Evolutionary conservation across 1,140 invertebrate species (phyloP).

Genomic region (Gonatopus flavifemur): DNA sequence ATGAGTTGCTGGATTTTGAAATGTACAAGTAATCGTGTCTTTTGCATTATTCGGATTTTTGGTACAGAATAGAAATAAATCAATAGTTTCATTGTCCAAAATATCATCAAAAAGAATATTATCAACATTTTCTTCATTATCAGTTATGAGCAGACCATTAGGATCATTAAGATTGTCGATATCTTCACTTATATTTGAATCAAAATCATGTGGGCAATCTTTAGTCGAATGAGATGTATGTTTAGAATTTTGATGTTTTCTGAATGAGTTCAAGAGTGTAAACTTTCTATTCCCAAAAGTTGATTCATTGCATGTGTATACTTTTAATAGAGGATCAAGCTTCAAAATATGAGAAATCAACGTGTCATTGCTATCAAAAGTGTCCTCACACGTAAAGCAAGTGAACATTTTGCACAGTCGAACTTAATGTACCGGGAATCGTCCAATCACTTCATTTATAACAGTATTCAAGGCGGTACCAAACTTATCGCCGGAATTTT

Average conservation of each 20-base stretch:
- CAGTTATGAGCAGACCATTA: background rate
- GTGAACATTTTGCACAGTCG: background rate
- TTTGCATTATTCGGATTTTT: background rate
- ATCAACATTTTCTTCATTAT: background rate
- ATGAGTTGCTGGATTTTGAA: background rate
- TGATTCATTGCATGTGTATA: background rate
- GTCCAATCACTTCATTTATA: background rate
- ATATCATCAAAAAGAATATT: too few relatives aligned
- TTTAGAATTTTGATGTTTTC: background rate
- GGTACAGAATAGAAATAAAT: too few relatives aligned
- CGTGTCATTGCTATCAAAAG: background rate
- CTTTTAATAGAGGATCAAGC: background rate
- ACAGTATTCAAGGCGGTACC: background rate
- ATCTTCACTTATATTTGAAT: background rate
- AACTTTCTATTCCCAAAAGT: background rate
- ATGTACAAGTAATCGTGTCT: background rate
- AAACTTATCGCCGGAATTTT: background rate
- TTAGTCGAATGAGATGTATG: background rate
- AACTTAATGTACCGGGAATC: background rate
- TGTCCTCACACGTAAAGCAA: background rate
- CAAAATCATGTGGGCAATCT: background rate
- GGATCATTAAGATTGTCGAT: background rate
- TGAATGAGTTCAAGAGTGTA: slow-evolving; percentile 1
- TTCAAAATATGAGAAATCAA: background rate
- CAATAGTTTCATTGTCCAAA: too few relatives aligned